A percentile compares a stretch with the other conserved stretches of the same genome.
phyloP scores from a whole-genome alignment of 2,888 invertebrate species.

The Drosophila kambysellisi region DNA sequence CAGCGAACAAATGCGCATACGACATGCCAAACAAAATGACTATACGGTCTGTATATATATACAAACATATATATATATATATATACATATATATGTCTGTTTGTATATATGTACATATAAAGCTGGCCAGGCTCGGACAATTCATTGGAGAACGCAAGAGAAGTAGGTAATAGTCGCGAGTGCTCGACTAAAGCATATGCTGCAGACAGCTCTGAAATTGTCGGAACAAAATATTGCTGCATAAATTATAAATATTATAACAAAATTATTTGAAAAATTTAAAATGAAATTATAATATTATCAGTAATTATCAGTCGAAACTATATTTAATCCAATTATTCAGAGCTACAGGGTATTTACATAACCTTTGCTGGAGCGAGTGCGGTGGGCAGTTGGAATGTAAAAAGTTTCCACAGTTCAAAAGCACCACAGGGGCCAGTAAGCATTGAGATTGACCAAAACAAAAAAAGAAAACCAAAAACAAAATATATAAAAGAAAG shows the following conservation, averaged over 20 bases:
- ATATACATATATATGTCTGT: neutral
- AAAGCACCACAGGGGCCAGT: constrained; percentile 34
- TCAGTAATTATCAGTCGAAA: neutral
- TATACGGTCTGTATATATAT: neutral
- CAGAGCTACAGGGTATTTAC: constrained; percentile 19
- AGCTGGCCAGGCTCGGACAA: constrained; percentile 14
- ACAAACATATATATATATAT: neutral
- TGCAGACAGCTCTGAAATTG: neutral
- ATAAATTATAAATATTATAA: neutral
- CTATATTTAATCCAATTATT: neutral
- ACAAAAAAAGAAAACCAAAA: constrained; percentile 5
- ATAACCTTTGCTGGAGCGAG: neutral
- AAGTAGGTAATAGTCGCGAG: no score
- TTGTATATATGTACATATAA: neutral
- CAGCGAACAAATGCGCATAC: constrained; percentile 59
- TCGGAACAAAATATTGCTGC: no score
- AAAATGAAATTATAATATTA: neutral
- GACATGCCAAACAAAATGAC: constrained; percentile 10
- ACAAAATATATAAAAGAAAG: neutral
- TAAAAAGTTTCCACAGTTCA: constrained; percentile 43
- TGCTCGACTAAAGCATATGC: constrained; percentile 3
- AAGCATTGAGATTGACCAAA: constrained; percentile 10
- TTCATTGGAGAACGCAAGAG: constrained; percentile 8
- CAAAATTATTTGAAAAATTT: neutral
- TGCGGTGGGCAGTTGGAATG: constrained; percentile 36